Evolutionary conservation across 2,113 vertebrate species (phyloP).

Genomic region (Passerina amoena): DNA sequence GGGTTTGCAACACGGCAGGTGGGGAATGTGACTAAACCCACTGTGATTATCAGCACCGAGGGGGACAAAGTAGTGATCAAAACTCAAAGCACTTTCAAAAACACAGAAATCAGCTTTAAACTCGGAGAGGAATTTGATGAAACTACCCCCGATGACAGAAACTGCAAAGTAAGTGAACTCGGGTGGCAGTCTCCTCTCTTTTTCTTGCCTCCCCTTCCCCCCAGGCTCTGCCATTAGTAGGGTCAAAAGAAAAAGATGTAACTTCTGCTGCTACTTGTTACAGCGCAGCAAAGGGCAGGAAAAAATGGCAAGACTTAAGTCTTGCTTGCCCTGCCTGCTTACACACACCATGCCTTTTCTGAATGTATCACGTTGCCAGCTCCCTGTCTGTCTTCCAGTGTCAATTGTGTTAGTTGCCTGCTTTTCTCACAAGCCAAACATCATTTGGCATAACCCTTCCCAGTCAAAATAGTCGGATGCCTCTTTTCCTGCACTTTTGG

Average conservation of each 20-base stretch:
- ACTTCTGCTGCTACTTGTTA: not conserved
- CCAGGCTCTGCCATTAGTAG: not conserved
- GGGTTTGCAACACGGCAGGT: slow-evolving; percentile 90
- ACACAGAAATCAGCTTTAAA: slow-evolving; percentile 90
- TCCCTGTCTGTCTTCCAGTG: not conserved
- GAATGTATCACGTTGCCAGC: not conserved
- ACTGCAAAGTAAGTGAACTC: slow-evolving; percentile 86
- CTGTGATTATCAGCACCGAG: slow-evolving; percentile 88
- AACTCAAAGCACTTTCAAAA: slow-evolving; percentile 91
- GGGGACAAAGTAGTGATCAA: slow-evolving; percentile 85
- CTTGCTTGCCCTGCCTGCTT: not conserved
- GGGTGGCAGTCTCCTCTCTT: not conserved
- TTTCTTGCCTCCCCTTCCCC: fast-evolving
- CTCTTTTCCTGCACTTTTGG: not conserved
- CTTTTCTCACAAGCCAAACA: not conserved
- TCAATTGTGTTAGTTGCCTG: not conserved
- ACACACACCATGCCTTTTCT: not conserved
- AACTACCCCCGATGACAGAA: slow-evolving; percentile 86
- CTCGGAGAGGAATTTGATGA: slow-evolving; percentile 94
- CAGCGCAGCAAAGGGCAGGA: not conserved
- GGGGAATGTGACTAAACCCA: slow-evolving; percentile 92
- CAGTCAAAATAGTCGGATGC: not conserved
- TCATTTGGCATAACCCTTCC: not conserved
- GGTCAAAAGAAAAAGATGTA: not conserved
- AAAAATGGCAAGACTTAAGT: not conserved